These are phyloP conservation scores for Anoplophora glabripennis DNA, from an alignment of 1,140 invertebrate genomes.

Conservation along the genomic window DNA sequence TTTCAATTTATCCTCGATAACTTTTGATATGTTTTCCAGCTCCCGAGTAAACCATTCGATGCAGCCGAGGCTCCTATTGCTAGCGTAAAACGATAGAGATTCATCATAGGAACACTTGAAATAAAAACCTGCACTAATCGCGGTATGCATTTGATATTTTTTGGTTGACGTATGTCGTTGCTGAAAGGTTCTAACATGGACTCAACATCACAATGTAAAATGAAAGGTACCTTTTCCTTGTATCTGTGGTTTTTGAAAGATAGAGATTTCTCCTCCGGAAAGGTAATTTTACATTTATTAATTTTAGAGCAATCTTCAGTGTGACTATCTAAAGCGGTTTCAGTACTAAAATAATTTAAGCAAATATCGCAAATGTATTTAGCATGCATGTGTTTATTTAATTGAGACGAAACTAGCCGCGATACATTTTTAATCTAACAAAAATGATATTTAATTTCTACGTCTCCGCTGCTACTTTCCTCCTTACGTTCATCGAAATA, in stretches of 20 bases:
- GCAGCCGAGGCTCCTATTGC: constrained; percentile 5
- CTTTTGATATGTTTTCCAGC: neutral
- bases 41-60: constrained; percentile 1
- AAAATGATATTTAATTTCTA: constrained; percentile 17
- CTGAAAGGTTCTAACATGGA: constrained; percentile 24
- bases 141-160: constrained; percentile 8
- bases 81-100: constrained; percentile 4
- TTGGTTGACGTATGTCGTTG: neutral
- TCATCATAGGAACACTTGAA: constrained; percentile 15
- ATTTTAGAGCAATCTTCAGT: constrained; percentile 15
- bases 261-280: constrained; percentile 20
- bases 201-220: constrained; percentile 45
- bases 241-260: constrained; percentile 12
- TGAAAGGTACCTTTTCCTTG: constrained; percentile 36
- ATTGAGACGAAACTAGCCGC: constrained; percentile 15
- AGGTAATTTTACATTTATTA: constrained; percentile 25
- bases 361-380: constrained; percentile 35
- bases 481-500: constrained; percentile 4
- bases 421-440: constrained; percentile 28
- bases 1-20: neutral
- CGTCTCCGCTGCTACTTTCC: neutral
- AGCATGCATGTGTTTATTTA: constrained; percentile 16
- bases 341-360: constrained; percentile 27
- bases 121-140: constrained; percentile 8
- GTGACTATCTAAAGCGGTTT: too few species aligned